A percentile compares a stretch with the other conserved stretches of the same genome.
Evolutionary conservation across 2,888 invertebrate genomes (phyloP).

Genomic region (Schrankia costaestrigalis): DNA sequence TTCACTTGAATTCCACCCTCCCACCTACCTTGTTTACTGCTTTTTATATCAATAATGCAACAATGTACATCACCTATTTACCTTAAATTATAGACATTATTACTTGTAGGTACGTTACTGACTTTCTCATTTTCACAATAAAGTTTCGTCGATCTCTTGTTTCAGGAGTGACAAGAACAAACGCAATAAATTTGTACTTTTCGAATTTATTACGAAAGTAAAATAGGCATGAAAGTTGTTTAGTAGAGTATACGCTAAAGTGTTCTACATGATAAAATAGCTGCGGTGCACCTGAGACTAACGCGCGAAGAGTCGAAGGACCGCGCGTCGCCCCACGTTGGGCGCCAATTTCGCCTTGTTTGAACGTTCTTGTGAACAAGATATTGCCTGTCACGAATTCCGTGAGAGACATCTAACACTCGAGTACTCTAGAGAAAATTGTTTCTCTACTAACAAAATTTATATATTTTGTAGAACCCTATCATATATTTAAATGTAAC

Average conservation of each 20-base stretch:
- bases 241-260: conserved; percentile 59
- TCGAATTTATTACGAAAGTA: conserved; percentile 53
- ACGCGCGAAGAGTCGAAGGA: conserved; percentile 46
- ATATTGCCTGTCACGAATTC: conserved; percentile 54
- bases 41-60: no score
- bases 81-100: no score
- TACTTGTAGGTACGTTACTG: no score
- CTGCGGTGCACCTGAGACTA: conserved; percentile 67
- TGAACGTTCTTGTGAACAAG: conserved; percentile 52
- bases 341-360: conserved; percentile 63
- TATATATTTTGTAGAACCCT: conserved; percentile 26
- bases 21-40: conserved; percentile 51
- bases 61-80: no score
- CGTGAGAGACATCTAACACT: conserved; percentile 46
- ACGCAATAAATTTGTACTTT: conserved; percentile 48
- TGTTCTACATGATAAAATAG: conserved; percentile 63
- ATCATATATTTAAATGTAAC: not conserved
- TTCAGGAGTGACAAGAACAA: conserved; percentile 35
- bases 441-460: conserved; percentile 30
- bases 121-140: conserved; percentile 28
- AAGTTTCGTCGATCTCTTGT: conserved; percentile 42
- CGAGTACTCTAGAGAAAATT: conserved; percentile 37
- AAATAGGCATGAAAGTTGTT: conserved; percentile 62
- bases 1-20: conserved; percentile 44
- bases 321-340: conserved; percentile 44